These are phyloP conservation scores for Sinocyclocheilus maitianheensis DNA, from an alignment of 2,113 vertebrate species.

Conservation along the genomic window DNA sequence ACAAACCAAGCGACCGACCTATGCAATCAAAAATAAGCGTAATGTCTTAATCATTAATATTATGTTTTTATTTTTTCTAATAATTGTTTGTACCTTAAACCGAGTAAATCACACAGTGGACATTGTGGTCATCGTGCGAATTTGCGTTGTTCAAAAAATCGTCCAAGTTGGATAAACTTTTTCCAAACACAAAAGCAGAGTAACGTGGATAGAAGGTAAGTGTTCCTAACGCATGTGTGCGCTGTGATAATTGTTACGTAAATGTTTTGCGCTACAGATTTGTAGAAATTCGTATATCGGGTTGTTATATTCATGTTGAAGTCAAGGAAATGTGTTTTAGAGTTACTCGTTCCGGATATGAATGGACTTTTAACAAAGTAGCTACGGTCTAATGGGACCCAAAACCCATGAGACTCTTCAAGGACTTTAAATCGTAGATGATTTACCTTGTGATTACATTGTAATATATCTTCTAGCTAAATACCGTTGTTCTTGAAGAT, in stretches of 20 bases:
- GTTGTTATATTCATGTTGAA: neutral
- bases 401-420: neutral
- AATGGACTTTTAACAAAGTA: neutral
- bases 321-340: neutral
- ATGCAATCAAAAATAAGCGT: neutral
- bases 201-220: conserved; percentile 3
- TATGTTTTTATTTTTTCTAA: neutral
- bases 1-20: neutral
- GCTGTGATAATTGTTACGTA: neutral
- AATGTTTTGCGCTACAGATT: neutral
- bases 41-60: neutral
- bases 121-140: neutral
- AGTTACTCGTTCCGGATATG: neutral
- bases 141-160: conserved; percentile 5
- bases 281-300: neutral
- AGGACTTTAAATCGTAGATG: neutral
- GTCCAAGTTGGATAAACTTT: conserved; percentile 12
- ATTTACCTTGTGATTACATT: neutral
- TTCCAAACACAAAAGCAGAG: neutral
- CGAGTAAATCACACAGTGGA: neutral
- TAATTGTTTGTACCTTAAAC: neutral
- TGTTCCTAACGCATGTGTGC: neutral
- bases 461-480: neutral
- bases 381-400: neutral
- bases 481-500: neutral